phyloP scores from a whole-genome alignment of 2,888 invertebrate genomes.

The Campoplex capitator region DNA sequence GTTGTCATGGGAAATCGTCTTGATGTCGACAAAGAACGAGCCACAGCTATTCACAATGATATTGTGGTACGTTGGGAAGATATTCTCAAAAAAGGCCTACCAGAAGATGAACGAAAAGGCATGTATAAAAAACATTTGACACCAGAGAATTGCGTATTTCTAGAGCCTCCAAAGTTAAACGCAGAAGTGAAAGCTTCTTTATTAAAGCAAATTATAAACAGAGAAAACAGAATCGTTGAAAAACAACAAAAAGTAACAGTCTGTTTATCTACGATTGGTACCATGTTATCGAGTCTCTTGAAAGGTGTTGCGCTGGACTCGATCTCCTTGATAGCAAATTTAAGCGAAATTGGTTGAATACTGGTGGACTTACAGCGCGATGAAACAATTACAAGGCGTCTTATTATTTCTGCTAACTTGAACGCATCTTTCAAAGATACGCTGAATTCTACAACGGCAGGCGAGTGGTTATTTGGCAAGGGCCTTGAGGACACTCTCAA shows the following conservation, averaged over 20 bases:
- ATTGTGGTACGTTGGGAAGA: conserved; percentile 45
- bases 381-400: conserved; percentile 57
- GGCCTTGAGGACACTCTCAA: conserved; percentile 58
- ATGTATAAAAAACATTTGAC: conserved; percentile 45
- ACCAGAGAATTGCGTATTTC: conserved; percentile 52
- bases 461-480: conserved; percentile 64
- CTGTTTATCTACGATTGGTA: conserved; percentile 39
- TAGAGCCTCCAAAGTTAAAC: conserved; percentile 63
- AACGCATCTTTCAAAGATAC: conserved; percentile 58
- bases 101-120: conserved; percentile 28
- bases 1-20: conserved; percentile 43
- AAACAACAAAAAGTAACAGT: conserved; percentile 41
- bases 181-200: conserved; percentile 40
- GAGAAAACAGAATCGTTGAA: conserved; percentile 19
- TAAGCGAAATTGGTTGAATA: conserved; percentile 39
- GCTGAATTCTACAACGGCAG: conserved; percentile 46
- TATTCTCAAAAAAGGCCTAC: conserved; percentile 30
- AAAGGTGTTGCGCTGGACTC: conserved; percentile 5
- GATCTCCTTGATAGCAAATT: conserved; percentile 2
- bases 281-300: conserved; percentile 33
- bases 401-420: conserved; percentile 49
- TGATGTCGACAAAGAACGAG: conserved; percentile 27
- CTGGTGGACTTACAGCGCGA: conserved; percentile 51
- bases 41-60: conserved; percentile 45
- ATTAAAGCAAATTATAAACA: conserved; percentile 46